Evolutionary conservation across 2,113 vertebrate genomes (phyloP).

Genomic region (Stigmatopora nigra): DNA sequence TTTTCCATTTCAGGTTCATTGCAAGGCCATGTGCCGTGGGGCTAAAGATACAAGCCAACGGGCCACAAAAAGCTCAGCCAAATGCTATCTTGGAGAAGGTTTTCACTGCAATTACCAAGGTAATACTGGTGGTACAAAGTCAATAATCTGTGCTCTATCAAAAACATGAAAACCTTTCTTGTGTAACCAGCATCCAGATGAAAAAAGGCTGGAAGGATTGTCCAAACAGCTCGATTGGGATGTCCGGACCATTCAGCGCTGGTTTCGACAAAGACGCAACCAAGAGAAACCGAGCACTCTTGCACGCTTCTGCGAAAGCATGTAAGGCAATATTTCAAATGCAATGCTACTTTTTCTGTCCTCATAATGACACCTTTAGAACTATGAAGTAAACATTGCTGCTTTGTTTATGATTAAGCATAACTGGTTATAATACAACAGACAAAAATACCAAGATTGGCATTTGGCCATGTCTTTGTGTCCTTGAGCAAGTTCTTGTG

Average conservation of each 20-base stretch:
- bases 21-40: constrained; percentile 94
- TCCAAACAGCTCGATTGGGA: constrained; percentile 99
- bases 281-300: constrained; percentile 97
- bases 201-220: constrained; percentile 91
- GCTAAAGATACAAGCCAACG: constrained; percentile 91
- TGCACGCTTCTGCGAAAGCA: constrained; percentile 93
- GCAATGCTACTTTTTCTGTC: neutral
- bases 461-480: neutral
- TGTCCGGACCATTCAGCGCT: constrained; percentile 91
- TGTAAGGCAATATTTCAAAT: constrained; percentile 47
- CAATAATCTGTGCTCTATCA: neutral
- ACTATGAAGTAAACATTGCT: too few species aligned
- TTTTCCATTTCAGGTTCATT: constrained; percentile 78
- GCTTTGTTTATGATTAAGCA: too few species aligned
- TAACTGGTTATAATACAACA: neutral
- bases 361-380: neutral
- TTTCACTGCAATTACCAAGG: constrained; percentile 98
- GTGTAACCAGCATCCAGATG: constrained; percentile 84
- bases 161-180: neutral
- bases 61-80: constrained; percentile 88
- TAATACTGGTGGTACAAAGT: constrained; percentile 25
- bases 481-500: neutral
- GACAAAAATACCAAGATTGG: neutral
- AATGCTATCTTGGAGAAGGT: constrained; percentile 98
- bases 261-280: constrained; percentile 95